Evolutionary conservation across 2,888 invertebrate genomes (phyloP).

Genomic region (Pecten maximus): DNA sequence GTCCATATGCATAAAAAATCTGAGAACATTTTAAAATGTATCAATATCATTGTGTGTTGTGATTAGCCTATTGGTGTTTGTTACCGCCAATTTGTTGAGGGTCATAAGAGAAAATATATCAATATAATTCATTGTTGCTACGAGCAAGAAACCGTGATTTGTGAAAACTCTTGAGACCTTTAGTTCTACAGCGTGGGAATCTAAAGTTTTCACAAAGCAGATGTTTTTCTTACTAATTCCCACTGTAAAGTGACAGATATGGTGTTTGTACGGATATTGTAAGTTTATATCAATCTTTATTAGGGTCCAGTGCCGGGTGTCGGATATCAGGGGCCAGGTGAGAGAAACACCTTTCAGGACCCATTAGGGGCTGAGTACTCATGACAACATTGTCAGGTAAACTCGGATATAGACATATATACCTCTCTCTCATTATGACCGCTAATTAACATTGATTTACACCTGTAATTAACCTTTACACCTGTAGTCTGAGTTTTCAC

Average conservation of each 20-base stretch:
- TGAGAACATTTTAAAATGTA: too few relatives aligned
- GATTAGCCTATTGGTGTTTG: too few relatives aligned
- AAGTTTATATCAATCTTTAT: neutral
- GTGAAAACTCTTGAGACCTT: neutral
- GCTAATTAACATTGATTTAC: neutral
- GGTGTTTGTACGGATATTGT: neutral
- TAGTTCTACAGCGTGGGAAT: neutral
- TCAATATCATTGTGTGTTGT: too few relatives aligned
- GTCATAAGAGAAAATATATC: too few relatives aligned
- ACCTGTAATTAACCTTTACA: neutral
- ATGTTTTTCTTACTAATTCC: neutral
- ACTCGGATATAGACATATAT: neutral
- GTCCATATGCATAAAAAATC: too few relatives aligned
- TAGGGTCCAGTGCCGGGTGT: neutral
- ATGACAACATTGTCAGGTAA: neutral
- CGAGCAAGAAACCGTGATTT: too few relatives aligned
- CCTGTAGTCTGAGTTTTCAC: too few relatives aligned
- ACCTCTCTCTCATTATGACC: neutral
- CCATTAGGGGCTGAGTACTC: conserved; percentile 26
- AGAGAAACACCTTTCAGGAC: neutral
- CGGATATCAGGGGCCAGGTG: neutral
- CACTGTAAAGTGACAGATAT: neutral
- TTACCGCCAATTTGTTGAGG: too few relatives aligned
- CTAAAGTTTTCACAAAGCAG: neutral
- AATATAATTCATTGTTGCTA: too few relatives aligned